Conservation (phyloP, 2,113 vertebrate species). For the Noturus placidus region DNA sequence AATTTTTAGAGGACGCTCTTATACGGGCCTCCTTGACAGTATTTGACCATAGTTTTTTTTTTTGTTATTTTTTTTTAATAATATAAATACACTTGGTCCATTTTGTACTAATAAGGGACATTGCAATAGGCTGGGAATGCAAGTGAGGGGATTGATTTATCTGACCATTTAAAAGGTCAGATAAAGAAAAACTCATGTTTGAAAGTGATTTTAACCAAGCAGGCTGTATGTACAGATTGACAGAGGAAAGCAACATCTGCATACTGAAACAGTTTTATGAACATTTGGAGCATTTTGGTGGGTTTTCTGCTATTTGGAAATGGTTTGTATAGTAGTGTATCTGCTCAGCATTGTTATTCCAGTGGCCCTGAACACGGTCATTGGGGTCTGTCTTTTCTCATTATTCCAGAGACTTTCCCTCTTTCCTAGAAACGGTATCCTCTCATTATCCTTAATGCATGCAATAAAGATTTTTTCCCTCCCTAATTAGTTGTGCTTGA, state of each 20-base stretch:
- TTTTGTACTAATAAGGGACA: conserved; percentile 53
- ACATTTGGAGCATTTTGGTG: background rate
- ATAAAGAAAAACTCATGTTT: conserved; percentile 12
- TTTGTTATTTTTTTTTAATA: background rate
- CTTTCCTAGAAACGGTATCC: conserved; percentile 6
- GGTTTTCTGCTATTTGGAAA: background rate
- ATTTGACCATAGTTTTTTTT: conserved; percentile 53
- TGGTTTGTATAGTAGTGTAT: conserved; percentile 16
- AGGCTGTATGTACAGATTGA: conserved; percentile 35
- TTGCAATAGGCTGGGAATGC: conserved; percentile 49
- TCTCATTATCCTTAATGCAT: conserved; percentile 12
- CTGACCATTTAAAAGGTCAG: conserved; percentile 17
- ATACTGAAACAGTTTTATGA: background rate
- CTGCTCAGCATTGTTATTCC: conserved; percentile 1
- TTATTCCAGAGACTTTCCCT: background rate
- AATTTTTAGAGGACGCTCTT: conserved; percentile 55
- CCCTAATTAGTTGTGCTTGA: too few relatives aligned
- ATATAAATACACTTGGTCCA: background rate
- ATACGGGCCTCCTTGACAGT: conserved; percentile 61
- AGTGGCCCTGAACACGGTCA: background rate
- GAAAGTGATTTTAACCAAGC: conserved; percentile 42
- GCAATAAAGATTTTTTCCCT: conserved; percentile 30
- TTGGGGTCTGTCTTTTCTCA: background rate
- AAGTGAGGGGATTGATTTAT: conserved; percentile 18
- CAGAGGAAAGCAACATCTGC: conserved; percentile 18